These are phyloP conservation scores for Diplosoma virens DNA, from an alignment of 23 tunicate genomes.

Conservation along the genomic window DNA sequence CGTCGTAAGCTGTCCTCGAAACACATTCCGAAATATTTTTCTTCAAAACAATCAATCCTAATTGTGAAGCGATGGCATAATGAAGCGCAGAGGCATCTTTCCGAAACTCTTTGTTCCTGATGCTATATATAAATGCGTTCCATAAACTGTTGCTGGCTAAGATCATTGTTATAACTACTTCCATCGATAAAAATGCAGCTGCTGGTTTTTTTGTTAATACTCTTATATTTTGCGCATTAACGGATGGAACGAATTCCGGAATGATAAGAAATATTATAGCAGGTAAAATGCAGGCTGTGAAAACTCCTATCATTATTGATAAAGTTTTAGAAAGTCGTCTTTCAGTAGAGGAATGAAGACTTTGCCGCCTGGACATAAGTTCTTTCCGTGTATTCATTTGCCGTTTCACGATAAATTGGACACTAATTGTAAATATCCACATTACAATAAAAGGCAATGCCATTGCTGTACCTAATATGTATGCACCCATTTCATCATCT, in stretches of 20 bases:
- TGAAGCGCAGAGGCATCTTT: neutral
- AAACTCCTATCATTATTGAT: slow-evolving; percentile 41
- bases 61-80: neutral
- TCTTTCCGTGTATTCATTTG: slow-evolving; percentile 18
- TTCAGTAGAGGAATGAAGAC: neutral
- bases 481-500: neutral
- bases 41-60: neutral
- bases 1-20: neutral
- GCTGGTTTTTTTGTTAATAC: neutral
- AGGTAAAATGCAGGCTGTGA: slow-evolving; percentile 34
- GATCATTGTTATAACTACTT: slow-evolving; percentile 35
- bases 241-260: neutral
- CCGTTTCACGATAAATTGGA: slow-evolving; percentile 14
- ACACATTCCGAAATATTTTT: neutral
- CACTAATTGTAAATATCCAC: slow-evolving; percentile 19
- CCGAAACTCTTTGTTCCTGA: slow-evolving; percentile 43
- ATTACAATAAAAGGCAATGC: slow-evolving; percentile 29
- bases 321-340: slow-evolving; percentile 34
- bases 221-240: neutral
- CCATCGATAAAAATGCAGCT: slow-evolving; percentile 6
- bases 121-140: slow-evolving; percentile 62
- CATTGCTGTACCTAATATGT: slow-evolving; percentile 14
- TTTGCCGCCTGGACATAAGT: neutral
- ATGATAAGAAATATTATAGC: slow-evolving; percentile 15
- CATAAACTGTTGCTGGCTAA: slow-evolving; percentile 28